Base-by-base conservation (phyloP, 2,113 vertebrate genomes). In the Zosterops borbonicus region DNA sequence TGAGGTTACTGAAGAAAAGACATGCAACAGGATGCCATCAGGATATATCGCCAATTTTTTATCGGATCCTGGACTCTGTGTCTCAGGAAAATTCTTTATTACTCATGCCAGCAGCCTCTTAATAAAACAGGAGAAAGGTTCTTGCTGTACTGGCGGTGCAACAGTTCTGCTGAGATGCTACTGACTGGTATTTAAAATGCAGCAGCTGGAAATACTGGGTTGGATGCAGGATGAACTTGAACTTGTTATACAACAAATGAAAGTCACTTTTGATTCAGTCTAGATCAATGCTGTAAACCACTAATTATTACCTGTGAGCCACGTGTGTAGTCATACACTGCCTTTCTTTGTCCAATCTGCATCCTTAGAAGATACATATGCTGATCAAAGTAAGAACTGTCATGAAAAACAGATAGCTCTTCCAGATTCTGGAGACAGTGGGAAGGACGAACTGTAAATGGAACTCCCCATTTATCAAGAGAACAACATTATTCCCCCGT, bases 11-110 rank as follows among this genome's bases (percentile, higher is more conserved):
- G 87, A 68, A 94, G 73, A 94, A 92, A 92, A 96, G 67, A 85
- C 15, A 91, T 71, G 76, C 68, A 92, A 92, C 81, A 78, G 65
- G 69, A 94, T 78, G 82, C 42, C 73, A 81, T 62, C 58, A 70
- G 68, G 86, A 67, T 87, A 88, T 79, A 97, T 93, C 81, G 56
- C 29, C 96, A 92, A 87, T 94, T 96, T 96, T 96, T 89, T 90
- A 89, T 94, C 82, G 87, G 76, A 85, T 93, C 28, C 44, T 90
- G 64, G 67, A 67, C 37, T 89, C 82, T 70, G 27, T 74, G 47
- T 69, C 63, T 87, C 46, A 79, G 53, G 52, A 69, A 46, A 53
- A 60, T 33, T 86, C 39, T 64, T 68, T 95, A 67, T 91, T 96
- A 22, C 33, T 74, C 62, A 25, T 56, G 35, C 44, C 49, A 90